Conservation (phyloP, 1,140 invertebrate genomes). For the Pachypeltis micranthus region DNA sequence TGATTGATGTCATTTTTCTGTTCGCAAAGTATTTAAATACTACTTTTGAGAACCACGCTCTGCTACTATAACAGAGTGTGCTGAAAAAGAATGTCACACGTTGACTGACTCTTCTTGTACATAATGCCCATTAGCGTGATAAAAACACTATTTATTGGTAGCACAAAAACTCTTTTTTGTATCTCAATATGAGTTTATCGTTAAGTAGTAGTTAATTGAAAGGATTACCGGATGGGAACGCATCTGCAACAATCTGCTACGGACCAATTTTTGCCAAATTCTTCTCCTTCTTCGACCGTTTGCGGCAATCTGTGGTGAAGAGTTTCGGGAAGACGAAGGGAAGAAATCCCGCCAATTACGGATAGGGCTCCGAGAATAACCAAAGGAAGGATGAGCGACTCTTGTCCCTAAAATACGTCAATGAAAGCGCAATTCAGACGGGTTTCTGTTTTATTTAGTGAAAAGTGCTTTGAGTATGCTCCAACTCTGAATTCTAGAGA, state of each 20-base stretch:
- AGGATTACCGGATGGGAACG: constrained; percentile 41
- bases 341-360: constrained; percentile 63
- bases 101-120: no score
- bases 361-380: constrained; percentile 68
- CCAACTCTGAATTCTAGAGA: no score
- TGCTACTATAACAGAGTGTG: no score
- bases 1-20: no score
- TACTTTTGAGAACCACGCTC: no score
- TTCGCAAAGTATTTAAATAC: no score
- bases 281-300: constrained; percentile 73
- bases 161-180: background rate
- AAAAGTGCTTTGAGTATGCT: no score
- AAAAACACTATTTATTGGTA: background rate
- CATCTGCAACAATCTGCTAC: constrained; percentile 57
- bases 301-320: constrained; percentile 64
- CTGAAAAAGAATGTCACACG: no score
- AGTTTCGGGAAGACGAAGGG: constrained; percentile 67
- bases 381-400: constrained; percentile 66
- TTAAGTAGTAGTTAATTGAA: background rate
- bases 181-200: background rate
- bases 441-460: no score
- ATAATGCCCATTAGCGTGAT: background rate
- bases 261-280: constrained; percentile 74
- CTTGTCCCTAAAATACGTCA: no score
- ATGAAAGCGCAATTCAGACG: no score